Percentiles rank a stretch among this genome's conserved stretches.
Conservation (phyloP, 2,888 invertebrate species). For the Elmis aenea region DNA sequence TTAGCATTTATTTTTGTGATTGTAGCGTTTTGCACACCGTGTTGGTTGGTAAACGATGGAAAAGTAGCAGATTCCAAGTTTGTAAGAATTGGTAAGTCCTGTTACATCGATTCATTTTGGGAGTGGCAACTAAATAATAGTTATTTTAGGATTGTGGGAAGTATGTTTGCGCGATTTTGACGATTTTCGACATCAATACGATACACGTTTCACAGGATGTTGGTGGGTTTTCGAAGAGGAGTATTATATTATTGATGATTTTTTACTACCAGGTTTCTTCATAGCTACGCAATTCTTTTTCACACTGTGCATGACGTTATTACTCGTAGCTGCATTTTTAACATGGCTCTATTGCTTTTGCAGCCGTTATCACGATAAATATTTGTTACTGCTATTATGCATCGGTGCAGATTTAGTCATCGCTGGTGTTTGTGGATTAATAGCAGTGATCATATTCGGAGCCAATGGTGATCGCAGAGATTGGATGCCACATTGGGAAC, state of each 20-base stretch:
- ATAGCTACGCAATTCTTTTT: constrained; percentile 92
- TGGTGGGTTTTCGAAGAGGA: constrained; percentile 99
- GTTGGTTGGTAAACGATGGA: constrained; percentile 83
- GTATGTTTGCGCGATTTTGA: constrained; percentile 87
- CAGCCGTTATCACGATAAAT: constrained; percentile 71
- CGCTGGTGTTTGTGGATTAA: constrained; percentile 73
- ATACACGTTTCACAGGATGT: constrained; percentile 77
- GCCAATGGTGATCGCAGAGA: constrained; percentile 85
- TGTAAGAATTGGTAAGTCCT: constrained; percentile 66
- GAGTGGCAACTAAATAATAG: constrained; percentile 30
- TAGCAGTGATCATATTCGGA: constrained; percentile 84
- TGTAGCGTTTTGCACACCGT: constrained; percentile 79
- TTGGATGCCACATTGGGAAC: constrained; percentile 96
- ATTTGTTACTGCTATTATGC: constrained; percentile 67
- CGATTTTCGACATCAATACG: constrained; percentile 81
- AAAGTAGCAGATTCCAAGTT: constrained; percentile 73
- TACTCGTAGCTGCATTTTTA: constrained; percentile 70
- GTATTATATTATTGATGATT: constrained; percentile 89
- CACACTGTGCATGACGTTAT: constrained; percentile 78
- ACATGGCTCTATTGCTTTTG: constrained; percentile 69
- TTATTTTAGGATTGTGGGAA: constrained; percentile 81
- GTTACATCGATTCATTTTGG: constrained; percentile 15
- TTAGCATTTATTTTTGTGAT: constrained; percentile 67
- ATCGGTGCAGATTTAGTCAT: constrained; percentile 68
- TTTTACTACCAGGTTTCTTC: constrained; percentile 86